Base-by-base conservation (phyloP, 2,113 vertebrate species). In the Apodemus sylvaticus region DNA sequence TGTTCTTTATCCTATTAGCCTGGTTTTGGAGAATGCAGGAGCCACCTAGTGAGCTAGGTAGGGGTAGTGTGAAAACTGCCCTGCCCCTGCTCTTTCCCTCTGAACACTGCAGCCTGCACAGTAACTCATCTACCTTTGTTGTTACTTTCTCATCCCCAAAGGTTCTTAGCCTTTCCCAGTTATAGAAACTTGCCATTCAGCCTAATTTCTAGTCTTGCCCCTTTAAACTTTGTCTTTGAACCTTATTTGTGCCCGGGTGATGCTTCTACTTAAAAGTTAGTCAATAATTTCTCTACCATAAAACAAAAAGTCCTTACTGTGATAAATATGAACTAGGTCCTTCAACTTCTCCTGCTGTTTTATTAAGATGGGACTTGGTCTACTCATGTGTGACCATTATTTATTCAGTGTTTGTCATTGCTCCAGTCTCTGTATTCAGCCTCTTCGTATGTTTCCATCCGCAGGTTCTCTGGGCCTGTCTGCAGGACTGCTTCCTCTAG, bases 351-450 rank as follows among this genome's bases (percentile, higher is more conserved):
- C 39, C 26, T 77, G 39, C 29, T 3, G 1, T 94, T 89, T 81
- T 90, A 76, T 62, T 95, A 58, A 79, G 62, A 22, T 93, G 10
- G 5, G 34, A n/a, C 82, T 83, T 62, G 51, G 85, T 76, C 36
- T 2, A 51, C n/a, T 26, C 17, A 14, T 42, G 11, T 0, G 12
- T 48, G 74, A 17, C 22, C 17, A 5, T 42, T n/a, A 34, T 39
- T 86, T 17, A 45, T 89, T 91, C 34, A 55, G 2, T 86, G 3
- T 86, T 96, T 89, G 8, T 36, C 36, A 7, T 2, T 14, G 16
- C 1, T 12, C 11, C 6, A 42, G 16, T 58, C 29, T 68, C 42
- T 86, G 36, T 55, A 7, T 34, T n/a, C 31, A 66, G 0, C 6
- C 74, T 51, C 0, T 31, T 22, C 3, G 89, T 9, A 29, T 62